phyloP scores from a whole-genome alignment of 2,888 invertebrate genomes.

The Orchestes rusci region DNA sequence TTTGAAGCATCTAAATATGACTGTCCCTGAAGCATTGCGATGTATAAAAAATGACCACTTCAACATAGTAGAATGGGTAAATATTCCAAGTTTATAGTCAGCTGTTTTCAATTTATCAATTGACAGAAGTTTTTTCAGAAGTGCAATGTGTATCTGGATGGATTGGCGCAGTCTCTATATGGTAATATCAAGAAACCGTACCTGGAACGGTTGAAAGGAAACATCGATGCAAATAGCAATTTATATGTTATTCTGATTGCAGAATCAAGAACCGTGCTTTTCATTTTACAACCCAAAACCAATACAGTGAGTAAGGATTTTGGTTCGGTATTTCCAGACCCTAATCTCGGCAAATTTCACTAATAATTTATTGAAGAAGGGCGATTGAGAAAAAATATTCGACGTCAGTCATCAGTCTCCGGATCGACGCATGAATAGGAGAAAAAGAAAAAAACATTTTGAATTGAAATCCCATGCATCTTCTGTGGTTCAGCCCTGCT shows the following conservation, averaged over 20 bases:
- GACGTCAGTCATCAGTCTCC: too few relatives aligned
- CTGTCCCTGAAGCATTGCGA: constrained; percentile 49
- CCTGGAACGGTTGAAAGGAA: constrained; percentile 42
- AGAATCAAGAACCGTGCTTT: constrained; percentile 47
- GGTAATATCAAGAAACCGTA: constrained; percentile 43
- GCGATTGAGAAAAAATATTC: too few relatives aligned
- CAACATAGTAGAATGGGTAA: constrained; percentile 43
- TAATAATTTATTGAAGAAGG: too few relatives aligned
- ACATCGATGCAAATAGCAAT: constrained; percentile 29
- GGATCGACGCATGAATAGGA: too few relatives aligned
- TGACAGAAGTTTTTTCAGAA: constrained; percentile 39
- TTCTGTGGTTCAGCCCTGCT: too few relatives aligned
- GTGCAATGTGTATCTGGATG: constrained; percentile 44
- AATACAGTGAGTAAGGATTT: constrained; percentile 35
- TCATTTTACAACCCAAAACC: constrained; percentile 45
- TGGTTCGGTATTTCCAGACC: too few relatives aligned
- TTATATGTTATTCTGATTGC: constrained; percentile 48
- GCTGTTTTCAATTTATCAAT: not conserved
- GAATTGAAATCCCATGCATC: too few relatives aligned
- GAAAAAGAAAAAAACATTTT: too few relatives aligned
- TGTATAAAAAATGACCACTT: constrained; percentile 39
- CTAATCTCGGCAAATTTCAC: too few relatives aligned
- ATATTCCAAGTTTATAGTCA: constrained; percentile 3
- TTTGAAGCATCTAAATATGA: constrained; percentile 45
- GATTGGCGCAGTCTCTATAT: constrained; percentile 41